A percentile compares a stretch with the other conserved stretches of the same genome.
Evolutionary conservation across 2,113 vertebrate species (phyloP).

Genomic region (Megaceryle torquata): DNA sequence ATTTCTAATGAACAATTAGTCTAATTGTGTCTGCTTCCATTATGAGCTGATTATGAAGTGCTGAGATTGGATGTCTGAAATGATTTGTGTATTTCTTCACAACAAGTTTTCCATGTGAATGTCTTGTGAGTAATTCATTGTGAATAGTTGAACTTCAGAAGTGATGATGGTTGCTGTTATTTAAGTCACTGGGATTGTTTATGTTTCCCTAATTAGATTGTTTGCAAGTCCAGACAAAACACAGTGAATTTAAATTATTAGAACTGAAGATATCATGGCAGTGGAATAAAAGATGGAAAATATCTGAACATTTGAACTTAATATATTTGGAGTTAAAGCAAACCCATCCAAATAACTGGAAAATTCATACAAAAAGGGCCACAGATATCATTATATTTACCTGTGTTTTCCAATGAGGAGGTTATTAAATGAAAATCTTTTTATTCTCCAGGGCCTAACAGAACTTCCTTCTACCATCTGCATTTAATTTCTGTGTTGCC

Average conservation of each 20-base stretch:
- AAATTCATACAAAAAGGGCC: neutral
- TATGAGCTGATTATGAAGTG: neutral
- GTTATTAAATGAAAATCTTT: neutral
- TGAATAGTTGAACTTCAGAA: neutral
- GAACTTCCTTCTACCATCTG: neutral
- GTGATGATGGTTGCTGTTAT: neutral
- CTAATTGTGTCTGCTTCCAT: neutral
- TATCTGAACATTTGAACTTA: neutral
- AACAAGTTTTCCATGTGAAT: neutral
- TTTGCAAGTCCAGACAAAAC: constrained; percentile 30
- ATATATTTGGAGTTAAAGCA: neutral
- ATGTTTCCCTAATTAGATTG: constrained; percentile 22
- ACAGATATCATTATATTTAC: neutral
- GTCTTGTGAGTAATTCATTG: neutral
- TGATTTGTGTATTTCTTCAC: neutral
- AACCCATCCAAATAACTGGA: neutral
- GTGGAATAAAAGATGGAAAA: neutral
- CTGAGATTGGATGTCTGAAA: neutral
- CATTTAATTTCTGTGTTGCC: neutral
- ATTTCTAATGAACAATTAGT: constrained; percentile 18
- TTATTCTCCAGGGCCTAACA: neutral
- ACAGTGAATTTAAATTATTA: neutral
- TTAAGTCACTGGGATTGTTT: neutral
- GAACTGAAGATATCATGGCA: neutral
- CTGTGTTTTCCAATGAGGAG: neutral